Evolutionary conservation across 1,140 invertebrate genomes (phyloP).

Genomic region (Drosophila bocqueti): DNA sequence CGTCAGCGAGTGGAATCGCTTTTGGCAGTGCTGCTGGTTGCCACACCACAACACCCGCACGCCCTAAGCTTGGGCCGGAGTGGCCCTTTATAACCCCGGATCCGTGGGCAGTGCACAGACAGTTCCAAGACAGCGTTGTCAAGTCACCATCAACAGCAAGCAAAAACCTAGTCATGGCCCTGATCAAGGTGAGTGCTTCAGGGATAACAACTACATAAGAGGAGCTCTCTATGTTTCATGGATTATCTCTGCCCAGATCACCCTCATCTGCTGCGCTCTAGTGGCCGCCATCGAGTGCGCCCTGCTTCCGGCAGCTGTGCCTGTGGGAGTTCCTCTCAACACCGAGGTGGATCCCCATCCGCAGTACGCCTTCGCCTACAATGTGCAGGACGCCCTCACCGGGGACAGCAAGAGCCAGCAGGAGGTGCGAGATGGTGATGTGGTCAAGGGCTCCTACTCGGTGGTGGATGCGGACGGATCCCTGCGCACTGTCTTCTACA

Average conservation of each 20-base stretch:
- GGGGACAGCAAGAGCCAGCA: slow-evolving; percentile 88
- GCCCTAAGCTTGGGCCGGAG: background rate
- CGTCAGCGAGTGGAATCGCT: slow-evolving; percentile 42
- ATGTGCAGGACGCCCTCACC: slow-evolving; percentile 87
- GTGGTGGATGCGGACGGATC: slow-evolving; percentile 87
- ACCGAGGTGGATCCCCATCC: slow-evolving; percentile 87
- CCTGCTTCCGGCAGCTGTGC: slow-evolving; percentile 69
- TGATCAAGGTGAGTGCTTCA: slow-evolving; percentile 69
- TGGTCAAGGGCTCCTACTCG: slow-evolving; percentile 87
- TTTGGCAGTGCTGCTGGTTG: slow-evolving; percentile 62
- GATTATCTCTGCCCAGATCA: slow-evolving; percentile 25
- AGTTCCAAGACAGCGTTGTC: slow-evolving; percentile 53
- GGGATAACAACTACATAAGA: background rate
- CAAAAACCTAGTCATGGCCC: slow-evolving; percentile 64
- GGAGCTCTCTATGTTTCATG: no score
- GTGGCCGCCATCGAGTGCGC: slow-evolving; percentile 66
- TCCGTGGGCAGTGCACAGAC: slow-evolving; percentile 16
- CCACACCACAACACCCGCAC: slow-evolving; percentile 26
- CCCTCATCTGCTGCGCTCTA: slow-evolving; percentile 65
- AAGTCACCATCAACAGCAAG: slow-evolving; percentile 35
- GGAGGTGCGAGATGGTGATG: slow-evolving; percentile 87
- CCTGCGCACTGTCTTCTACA: slow-evolving; percentile 86
- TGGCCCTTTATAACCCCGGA: slow-evolving; percentile 64
- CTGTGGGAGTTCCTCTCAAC: slow-evolving; percentile 71
- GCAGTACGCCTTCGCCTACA: slow-evolving; percentile 88